Evolutionary conservation across 2,113 vertebrate species (phyloP).

Genomic region (Heterotilapia buettikoferi): DNA sequence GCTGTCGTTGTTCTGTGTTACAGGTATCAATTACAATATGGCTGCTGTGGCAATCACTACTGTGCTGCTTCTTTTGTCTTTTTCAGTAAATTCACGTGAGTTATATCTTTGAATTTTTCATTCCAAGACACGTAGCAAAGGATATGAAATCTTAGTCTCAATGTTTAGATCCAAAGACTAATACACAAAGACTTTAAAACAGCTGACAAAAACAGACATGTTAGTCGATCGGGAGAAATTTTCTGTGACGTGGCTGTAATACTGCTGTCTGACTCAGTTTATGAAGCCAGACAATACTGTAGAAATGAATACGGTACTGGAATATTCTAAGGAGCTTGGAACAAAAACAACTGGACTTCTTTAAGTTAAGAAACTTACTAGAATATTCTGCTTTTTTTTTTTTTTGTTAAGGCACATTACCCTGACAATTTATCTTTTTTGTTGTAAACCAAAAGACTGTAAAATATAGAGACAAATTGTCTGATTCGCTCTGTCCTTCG

Average conservation of each 20-base stretch:
- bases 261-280: not conserved
- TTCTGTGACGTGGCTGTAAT: not conserved
- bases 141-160: not conserved
- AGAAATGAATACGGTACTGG: not conserved
- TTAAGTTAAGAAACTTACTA: not conserved
- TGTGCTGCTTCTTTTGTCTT: constrained; percentile 40
- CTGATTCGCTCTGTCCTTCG: not conserved
- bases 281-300: not conserved
- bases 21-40: constrained; percentile 43
- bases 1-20: not conserved
- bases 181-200: not conserved
- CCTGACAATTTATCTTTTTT: not conserved
- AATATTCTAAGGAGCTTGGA: not conserved
- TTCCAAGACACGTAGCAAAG: not conserved
- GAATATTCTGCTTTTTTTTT: not conserved
- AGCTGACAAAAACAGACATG: not conserved
- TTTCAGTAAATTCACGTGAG: constrained; percentile 40
- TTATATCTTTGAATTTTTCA: not conserved
- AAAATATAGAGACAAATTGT: not conserved
- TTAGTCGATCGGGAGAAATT: not conserved
- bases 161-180: not conserved
- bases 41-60: not conserved
- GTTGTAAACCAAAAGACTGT: not conserved
- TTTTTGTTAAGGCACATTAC: not conserved
- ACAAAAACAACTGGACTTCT: not conserved